Base-by-base conservation (phyloP, 2,888 invertebrate genomes). In the Macaria liturata region DNA sequence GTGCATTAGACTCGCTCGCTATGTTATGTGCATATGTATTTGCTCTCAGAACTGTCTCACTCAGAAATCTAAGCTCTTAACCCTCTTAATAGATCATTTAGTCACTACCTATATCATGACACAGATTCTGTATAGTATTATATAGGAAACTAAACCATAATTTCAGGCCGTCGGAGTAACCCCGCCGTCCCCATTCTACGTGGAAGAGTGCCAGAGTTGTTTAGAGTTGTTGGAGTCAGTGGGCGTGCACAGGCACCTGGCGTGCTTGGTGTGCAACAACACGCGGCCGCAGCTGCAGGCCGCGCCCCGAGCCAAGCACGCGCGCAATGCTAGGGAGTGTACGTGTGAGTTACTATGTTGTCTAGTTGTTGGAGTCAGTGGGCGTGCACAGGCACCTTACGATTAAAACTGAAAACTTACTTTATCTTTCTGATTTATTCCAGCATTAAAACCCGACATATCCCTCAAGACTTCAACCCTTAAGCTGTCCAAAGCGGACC, bases 171-270 rank as follows among this genome's bases (percentile, higher is more conserved):
- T 93, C 44, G 94, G 94, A 20, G 86, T 93, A 47, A 93, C 93
- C 40, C 94, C 95, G 0, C 97, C 97, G 0, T 95, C 97, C 60
- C 94, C 95, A 0, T 96, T 97, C 83, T 97, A 97, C 72, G 96
- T 98, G 0, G 97, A 98, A 85, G 98, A 98, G 83, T 97, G 96
- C 51, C 96, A 97, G 80, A 96, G 97, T 63, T 97, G 97, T 2
- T 81, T 98, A 3, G 94, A 95, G 50, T 94, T 96, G 66, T 88
- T 97, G 0, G 94, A 95, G 70, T 95, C 95, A 66, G 94, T 96
- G 9, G 96, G 96, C 3, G 92, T 97, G 30, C 93, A 96, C 61
- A 94, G 94, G 66, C 88, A 96, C 51, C 93, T 96, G 7, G 93
- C 94, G 44, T 93, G 94, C 7, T 95, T 95, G 94, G 92, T 95